Conservation (phyloP, 1,140 invertebrate species). For the Zaprionus tsacasi region DNA sequence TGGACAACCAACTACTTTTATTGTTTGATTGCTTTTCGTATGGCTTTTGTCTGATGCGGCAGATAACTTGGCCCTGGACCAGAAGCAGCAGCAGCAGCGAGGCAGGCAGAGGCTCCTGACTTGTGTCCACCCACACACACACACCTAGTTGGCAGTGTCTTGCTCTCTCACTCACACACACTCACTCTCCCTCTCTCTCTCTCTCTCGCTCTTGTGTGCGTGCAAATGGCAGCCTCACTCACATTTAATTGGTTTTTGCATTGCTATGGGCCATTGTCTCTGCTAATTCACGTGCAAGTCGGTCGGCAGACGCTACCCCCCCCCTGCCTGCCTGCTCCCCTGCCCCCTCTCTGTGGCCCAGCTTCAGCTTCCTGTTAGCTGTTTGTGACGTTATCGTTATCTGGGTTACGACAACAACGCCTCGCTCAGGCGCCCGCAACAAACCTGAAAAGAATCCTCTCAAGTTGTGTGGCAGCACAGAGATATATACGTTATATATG, state of each 20-base stretch:
- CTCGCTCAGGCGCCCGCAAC: conserved; percentile 7
- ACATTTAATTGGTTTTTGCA: conserved; percentile 45
- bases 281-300: conserved; percentile 41
- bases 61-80: conserved; percentile 23
- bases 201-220: not conserved
- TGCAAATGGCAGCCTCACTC: conserved; percentile 24
- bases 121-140: not conserved
- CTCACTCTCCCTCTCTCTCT: not conserved
- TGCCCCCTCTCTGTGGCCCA: not conserved
- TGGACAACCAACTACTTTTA: conserved; percentile 43
- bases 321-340: no score
- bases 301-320: not conserved
- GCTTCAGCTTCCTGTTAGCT: conserved; percentile 21
- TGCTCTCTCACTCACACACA: not conserved
- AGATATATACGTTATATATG: not conserved
- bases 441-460: not conserved
- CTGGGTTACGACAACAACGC: conserved; percentile 35
- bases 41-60: conserved; percentile 40
- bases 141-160: conserved; percentile 9
- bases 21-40: conserved; percentile 48
- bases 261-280: conserved; percentile 33
- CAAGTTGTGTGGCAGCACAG: conserved; percentile 2
- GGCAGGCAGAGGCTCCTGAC: not conserved
- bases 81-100: not conserved
- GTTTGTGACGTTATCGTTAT: conserved; percentile 46